Evolutionary conservation across 2,113 vertebrate genomes (phyloP), one percentile per base, ranked within the genome.

Genomic region (Megaptera novaeangliae): DNA sequence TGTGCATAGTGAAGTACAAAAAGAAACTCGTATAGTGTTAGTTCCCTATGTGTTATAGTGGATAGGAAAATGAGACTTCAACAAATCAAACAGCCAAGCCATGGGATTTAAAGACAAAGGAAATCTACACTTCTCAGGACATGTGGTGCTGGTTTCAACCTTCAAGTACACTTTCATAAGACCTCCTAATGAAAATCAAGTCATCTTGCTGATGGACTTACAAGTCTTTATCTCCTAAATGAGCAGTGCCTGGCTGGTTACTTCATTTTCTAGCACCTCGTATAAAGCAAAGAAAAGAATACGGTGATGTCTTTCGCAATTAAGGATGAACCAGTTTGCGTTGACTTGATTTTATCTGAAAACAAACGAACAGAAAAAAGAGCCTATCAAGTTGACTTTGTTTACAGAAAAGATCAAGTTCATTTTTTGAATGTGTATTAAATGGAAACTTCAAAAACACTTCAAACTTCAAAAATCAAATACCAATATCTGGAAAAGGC

Each of bases 341-440:
- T 99, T 86, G 99, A 99, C 96, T 97, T 99, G 44, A 98, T 99
- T 64, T 46, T 98, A 27, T 99, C 99, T 69, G 98, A 99, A 98
- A 98, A 98, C 98, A 99, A 99, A 97, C 99, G 99, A 63, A 2
- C 29, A 25, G 99, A 99, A 99, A 99, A 21, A 81, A 31, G 99
- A 99, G 99, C 98, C 99, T 21, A 98, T 99, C 97, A 99, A 99
- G 97, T 97, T 99, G 98, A 99, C 99, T 4, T 99, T 97, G 99
- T 99, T 86, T 99, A 99, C 90, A 99, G 99, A 97, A 99, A 99
- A n/a, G 99, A 99, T 44, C 99, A 99, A 98, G 96, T 99, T 98
- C 99, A 99, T 98, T 95, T 99, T 99, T 99, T 97, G 99, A 99
- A 98, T 99, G 99, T 98, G 98, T 99, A 97, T 98, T 99, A 97